Conservation (phyloP, 2,797 vertebrate genomes). For the Oceanodroma leucorhoa region DNA sequence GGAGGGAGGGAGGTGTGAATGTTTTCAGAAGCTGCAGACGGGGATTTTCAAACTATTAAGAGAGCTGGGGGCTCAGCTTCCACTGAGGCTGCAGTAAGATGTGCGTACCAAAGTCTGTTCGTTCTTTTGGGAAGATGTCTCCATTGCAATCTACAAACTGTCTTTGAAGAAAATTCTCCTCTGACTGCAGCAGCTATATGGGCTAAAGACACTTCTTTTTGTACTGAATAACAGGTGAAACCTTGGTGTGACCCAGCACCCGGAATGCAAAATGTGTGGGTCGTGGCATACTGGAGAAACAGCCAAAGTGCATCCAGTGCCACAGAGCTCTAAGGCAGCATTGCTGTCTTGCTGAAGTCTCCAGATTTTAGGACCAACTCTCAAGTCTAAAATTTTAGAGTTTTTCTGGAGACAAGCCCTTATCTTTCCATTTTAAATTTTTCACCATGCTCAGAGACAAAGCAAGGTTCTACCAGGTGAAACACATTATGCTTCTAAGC, state of each 20-base stretch:
- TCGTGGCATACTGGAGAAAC: neutral
- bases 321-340: neutral
- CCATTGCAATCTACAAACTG: neutral
- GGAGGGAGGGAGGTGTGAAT: neutral
- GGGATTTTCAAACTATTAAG: neutral
- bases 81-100: neutral
- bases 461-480: neutral
- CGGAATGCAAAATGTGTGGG: neutral
- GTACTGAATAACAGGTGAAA: neutral
- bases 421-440: neutral
- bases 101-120: neutral
- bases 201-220: constrained; percentile 22
- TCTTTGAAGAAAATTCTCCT: constrained; percentile 13
- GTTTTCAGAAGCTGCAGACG: neutral
- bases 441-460: neutral
- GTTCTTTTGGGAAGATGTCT: neutral
- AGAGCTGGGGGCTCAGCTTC: neutral
- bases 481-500: neutral
- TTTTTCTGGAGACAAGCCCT: neutral
- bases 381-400: neutral
- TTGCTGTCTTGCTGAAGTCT: constrained; percentile 4
- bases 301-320: neutral
- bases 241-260: neutral
- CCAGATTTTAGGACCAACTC: neutral
- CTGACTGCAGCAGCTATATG: neutral